These are phyloP conservation scores for Eupristina koningsbergeri DNA, from an alignment of 1,140 invertebrate genomes.

Conservation along the genomic window DNA sequence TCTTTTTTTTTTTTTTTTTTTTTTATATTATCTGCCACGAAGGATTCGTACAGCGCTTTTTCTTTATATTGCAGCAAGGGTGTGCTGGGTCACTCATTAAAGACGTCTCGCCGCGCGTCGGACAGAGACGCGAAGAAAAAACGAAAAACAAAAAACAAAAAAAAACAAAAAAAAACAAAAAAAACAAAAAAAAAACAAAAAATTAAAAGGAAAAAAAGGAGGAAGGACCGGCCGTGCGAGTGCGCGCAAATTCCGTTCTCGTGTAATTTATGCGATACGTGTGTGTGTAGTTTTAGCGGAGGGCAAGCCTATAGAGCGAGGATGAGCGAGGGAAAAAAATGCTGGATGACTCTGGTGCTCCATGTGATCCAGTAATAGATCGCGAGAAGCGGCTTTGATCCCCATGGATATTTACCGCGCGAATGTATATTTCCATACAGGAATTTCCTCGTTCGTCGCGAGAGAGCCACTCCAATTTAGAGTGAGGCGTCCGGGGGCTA, in stretches of 20 bases:
- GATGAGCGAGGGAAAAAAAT: slow-evolving; percentile 19
- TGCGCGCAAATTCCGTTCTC: slow-evolving; percentile 16
- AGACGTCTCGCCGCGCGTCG: slow-evolving; percentile 11
- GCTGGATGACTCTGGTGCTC: not conserved
- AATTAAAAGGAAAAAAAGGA: slow-evolving; percentile 16
- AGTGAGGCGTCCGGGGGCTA: not conserved
- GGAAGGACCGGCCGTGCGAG: not conserved
- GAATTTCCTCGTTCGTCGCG: slow-evolving; percentile 9
- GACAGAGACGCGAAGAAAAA: too few relatives aligned
- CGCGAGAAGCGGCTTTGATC: slow-evolving; percentile 31
- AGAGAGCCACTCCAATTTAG: not conserved
- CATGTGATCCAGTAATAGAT: slow-evolving; percentile 18
- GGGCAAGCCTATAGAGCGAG: not conserved
- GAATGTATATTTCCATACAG: not conserved
- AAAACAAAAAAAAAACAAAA: too few relatives aligned
- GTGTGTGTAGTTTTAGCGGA: not conserved
- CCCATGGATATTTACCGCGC: slow-evolving; percentile 3
- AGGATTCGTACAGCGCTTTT: not conserved
- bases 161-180: too few relatives aligned
- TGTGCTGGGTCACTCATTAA: slow-evolving; percentile 16
- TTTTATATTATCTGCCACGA: too few relatives aligned
- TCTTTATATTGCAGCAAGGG: not conserved
- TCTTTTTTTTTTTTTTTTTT: too few relatives aligned
- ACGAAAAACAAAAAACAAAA: too few relatives aligned
- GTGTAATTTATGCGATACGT: slow-evolving; percentile 41